These are phyloP conservation scores for Tetraneura akinire DNA, from an alignment of 1,140 invertebrate genomes.

Conservation along the genomic window DNA sequence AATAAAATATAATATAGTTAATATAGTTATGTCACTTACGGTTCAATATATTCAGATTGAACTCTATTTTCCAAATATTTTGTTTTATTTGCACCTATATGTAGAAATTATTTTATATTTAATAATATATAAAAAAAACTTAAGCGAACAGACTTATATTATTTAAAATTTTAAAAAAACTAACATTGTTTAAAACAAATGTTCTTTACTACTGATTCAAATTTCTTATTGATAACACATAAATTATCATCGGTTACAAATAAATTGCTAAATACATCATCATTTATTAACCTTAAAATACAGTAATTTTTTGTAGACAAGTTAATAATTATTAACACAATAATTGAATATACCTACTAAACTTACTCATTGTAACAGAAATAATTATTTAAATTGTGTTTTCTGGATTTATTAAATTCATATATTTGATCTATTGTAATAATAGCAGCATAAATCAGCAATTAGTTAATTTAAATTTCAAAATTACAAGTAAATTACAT, in stretches of 20 bases:
- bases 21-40: not conserved
- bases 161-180: not conserved
- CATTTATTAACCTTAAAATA: conserved; percentile 33
- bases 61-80: not conserved
- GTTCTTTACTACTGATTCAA: conserved; percentile 1
- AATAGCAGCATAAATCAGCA: not conserved
- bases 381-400: conserved; percentile 5
- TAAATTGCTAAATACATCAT: conserved; percentile 25
- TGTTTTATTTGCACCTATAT: not conserved
- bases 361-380: conserved; percentile 29
- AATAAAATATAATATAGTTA: not conserved
- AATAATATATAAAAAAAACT: not conserved
- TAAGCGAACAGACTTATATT: not conserved
- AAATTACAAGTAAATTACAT: not conserved
- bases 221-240: not conserved
- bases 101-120: no score
- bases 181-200: not conserved
- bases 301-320: no score
- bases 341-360: not conserved
- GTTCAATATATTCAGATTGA: not conserved
- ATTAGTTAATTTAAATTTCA: not conserved
- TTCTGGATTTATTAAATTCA: conserved; percentile 17
- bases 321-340: not conserved
- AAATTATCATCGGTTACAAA: conserved; percentile 28
- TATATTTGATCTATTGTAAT: not conserved